These are phyloP conservation scores for Melangyna quadrimaculata DNA, from an alignment of 2,888 invertebrate species.

Conservation along the genomic window DNA sequence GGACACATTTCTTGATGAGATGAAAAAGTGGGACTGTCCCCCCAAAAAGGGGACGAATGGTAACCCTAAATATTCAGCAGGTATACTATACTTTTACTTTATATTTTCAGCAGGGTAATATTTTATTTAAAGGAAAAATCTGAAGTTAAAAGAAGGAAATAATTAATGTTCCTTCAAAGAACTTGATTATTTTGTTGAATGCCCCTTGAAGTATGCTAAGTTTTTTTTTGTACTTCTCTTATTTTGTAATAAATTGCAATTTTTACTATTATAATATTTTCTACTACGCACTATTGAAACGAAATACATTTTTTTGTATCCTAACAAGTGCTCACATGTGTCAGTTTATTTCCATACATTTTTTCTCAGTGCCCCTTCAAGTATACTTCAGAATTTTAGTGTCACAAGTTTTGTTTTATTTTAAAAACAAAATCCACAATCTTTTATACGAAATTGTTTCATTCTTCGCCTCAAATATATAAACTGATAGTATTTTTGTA, in stretches of 20 bases:
- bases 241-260: background rate
- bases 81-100: too few species aligned
- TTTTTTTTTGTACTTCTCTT: background rate
- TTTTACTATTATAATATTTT: too few species aligned
- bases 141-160: background rate
- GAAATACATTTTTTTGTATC: too few species aligned
- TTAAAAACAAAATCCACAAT: too few species aligned
- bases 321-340: background rate
- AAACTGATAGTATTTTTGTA: background rate
- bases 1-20: too few species aligned
- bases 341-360: background rate
- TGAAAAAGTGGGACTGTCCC: too few species aligned
- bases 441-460: too few species aligned
- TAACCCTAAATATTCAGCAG: too few species aligned
- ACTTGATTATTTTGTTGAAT: background rate
- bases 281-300: too few species aligned
- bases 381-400: background rate
- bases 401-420: background rate
- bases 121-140: too few species aligned
- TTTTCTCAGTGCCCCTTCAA: background rate
- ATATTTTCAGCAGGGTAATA: too few species aligned
- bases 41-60: too few species aligned
- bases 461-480: background rate
- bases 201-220: background rate
- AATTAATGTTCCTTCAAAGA: background rate